phyloP scores from a whole-genome alignment of 2,888 invertebrate species.

The Caenorhabditis sp. region DNA sequence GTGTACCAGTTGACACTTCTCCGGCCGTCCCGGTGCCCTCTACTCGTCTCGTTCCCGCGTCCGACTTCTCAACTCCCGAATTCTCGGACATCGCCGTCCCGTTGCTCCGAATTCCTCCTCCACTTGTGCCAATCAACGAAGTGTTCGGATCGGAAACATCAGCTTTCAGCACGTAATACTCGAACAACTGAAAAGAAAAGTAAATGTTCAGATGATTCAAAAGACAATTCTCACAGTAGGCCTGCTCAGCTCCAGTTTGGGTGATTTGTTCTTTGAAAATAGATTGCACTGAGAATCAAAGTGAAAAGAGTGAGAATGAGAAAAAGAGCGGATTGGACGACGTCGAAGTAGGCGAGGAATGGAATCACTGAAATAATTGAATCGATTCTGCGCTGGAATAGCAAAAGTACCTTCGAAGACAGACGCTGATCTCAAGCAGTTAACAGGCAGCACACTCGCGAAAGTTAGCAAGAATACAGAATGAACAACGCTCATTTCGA shows the following conservation, averaged over 20 bases:
- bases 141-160: constrained; percentile 1
- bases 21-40: too few relatives aligned
- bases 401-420: too few relatives aligned
- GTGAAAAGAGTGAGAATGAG: constrained; percentile 14
- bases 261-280: constrained; percentile 15
- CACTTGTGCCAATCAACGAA: not conserved
- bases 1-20: too few relatives aligned
- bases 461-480: too few relatives aligned
- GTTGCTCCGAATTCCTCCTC: too few relatives aligned
- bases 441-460: too few relatives aligned
- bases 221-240: constrained; percentile 14
- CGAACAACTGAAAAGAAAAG: constrained; percentile 19
- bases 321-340: not conserved
- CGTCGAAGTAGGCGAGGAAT: constrained; percentile 7
- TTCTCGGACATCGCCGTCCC: too few relatives aligned
- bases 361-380: too few relatives aligned
- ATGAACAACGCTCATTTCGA: too few relatives aligned
- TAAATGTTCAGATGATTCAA: not conserved
- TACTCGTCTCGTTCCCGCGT: too few relatives aligned
- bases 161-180: constrained; percentile 27
- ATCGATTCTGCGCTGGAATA: not conserved
- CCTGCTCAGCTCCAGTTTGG: constrained; percentile 17
- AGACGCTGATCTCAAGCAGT: too few relatives aligned
- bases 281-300: not conserved
- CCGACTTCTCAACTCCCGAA: too few relatives aligned